Evolutionary conservation across 2,113 vertebrate species (phyloP), one percentile per base, ranked within the genome.

Genomic region (Coptodon bakossiorum): DNA sequence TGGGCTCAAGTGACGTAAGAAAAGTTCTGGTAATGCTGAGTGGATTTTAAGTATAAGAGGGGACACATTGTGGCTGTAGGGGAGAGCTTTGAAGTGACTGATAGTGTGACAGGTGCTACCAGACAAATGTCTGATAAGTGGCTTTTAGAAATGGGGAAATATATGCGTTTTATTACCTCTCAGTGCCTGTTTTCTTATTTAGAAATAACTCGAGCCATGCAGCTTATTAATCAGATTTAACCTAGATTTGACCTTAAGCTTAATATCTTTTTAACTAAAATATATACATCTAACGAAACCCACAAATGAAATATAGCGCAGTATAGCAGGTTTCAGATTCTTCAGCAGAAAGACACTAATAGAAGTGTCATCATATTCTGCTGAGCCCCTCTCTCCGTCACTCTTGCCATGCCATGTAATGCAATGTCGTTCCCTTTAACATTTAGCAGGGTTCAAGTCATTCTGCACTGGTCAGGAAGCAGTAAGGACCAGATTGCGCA

Each of bases 41-140:
- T 92, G 93, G 95, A 96, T 97, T 97, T 96, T 89, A 93, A 94
- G 94, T 90, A 93, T 94, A 96, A 95, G 95, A 90, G 94, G 96
- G 92, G 97, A 98, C 97, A 97, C 96, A 92, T 92, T 95, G 94
- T 95, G 93, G 94, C 96, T 95, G 97, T 97, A 97, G 97, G 96
- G 97, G 96, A 96, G 96, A 96, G 96, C 96, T 96, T 93, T 95
- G 93, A 89, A 85, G 95, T 97, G 97, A 97, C 97, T 96, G 97
- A 98, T 97, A 95, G 96, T 92, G 71, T 92, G 97, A 98, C 98
- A 98, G 98, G 97, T 98, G 97, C 94, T 93, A 94, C 92, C 91
- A 94, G 93, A 90, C 29, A 57, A 88, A 95, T 97, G 97, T 98
- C 97, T 96, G 91, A 96, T 97, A 96, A 96, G 85, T 92, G 94